phyloP scores from a whole-genome alignment of 1,140 invertebrate genomes.

The Leptestheria dahalacensis region DNA sequence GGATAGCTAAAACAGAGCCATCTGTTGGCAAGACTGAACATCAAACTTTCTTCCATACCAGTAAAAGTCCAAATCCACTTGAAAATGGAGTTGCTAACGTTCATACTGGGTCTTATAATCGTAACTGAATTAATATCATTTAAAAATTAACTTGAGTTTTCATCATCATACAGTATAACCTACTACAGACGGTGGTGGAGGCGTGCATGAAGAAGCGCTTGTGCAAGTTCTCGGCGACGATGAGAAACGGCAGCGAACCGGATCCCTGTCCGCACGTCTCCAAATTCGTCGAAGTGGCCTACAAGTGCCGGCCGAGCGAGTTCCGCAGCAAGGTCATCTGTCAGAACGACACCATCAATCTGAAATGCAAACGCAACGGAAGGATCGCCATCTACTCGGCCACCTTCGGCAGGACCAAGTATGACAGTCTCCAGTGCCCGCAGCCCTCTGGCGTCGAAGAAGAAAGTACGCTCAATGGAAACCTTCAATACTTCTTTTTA shows the following conservation, averaged over 20 bases:
- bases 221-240: slow-evolving; percentile 70
- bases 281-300: slow-evolving; percentile 82
- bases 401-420: slow-evolving; percentile 71
- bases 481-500: slow-evolving; percentile 1
- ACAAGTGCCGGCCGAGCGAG: slow-evolving; percentile 85
- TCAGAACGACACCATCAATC: slow-evolving; percentile 68
- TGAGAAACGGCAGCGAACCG: slow-evolving; percentile 36
- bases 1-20: too few relatives aligned
- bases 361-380: slow-evolving; percentile 62
- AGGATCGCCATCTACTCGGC: slow-evolving; percentile 80
- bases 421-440: slow-evolving; percentile 74
- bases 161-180: slow-evolving; percentile 49
- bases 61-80: too few relatives aligned
- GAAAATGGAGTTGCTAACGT: neutral
- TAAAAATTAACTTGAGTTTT: neutral
- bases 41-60: too few relatives aligned
- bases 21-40: too few relatives aligned
- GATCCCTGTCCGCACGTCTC: slow-evolving; percentile 66
- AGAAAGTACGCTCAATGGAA: slow-evolving; percentile 75
- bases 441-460: slow-evolving; percentile 67
- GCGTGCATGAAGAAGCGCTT: slow-evolving; percentile 76
- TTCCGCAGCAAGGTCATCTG: slow-evolving; percentile 81
- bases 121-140: neutral
- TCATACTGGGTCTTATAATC: neutral
- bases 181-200: slow-evolving; percentile 82